A percentile compares a stretch with the other conserved stretches of the same genome.
Evolutionary conservation across 2,113 vertebrate species (phyloP).

Genomic region (Erinaceus europaeus): DNA sequence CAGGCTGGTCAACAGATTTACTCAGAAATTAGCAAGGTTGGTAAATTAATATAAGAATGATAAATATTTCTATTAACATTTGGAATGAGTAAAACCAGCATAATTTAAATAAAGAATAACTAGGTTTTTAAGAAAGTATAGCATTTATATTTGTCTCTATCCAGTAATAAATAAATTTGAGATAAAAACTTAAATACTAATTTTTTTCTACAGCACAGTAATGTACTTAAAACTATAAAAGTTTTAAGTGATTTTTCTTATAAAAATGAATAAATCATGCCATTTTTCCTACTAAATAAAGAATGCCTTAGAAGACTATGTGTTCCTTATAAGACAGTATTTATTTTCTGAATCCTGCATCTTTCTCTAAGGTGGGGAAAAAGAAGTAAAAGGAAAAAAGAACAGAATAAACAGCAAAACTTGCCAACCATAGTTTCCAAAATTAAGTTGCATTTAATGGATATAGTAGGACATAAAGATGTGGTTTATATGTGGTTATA

Average conservation of each 20-base stretch:
- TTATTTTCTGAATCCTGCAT: not conserved
- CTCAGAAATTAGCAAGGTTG: not conserved
- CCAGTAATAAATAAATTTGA: too few relatives aligned
- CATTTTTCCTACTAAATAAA: too few relatives aligned
- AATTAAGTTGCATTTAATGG: conserved; percentile 2
- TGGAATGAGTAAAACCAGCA: not conserved
- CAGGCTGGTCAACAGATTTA: too few relatives aligned
- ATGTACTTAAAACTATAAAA: not conserved
- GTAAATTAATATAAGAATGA: not conserved
- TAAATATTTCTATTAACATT: conserved; percentile 20
- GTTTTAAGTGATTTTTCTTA: not conserved
- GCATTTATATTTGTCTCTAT: too few relatives aligned
- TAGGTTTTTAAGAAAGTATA: too few relatives aligned
- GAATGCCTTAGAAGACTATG: not conserved
- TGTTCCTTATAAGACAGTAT: not conserved
- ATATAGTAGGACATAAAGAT: not conserved
- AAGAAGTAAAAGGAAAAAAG: not conserved
- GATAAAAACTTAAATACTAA: not conserved
- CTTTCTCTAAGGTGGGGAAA: not conserved
- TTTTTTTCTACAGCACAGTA: not conserved
- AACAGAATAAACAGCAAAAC: not conserved
- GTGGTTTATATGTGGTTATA: not conserved
- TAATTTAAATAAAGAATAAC: not conserved
- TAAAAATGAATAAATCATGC: not conserved
- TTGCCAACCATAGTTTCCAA: not conserved